phyloP scores from a whole-genome alignment of 1,140 invertebrate species.

The Bombus pyrosoma region DNA sequence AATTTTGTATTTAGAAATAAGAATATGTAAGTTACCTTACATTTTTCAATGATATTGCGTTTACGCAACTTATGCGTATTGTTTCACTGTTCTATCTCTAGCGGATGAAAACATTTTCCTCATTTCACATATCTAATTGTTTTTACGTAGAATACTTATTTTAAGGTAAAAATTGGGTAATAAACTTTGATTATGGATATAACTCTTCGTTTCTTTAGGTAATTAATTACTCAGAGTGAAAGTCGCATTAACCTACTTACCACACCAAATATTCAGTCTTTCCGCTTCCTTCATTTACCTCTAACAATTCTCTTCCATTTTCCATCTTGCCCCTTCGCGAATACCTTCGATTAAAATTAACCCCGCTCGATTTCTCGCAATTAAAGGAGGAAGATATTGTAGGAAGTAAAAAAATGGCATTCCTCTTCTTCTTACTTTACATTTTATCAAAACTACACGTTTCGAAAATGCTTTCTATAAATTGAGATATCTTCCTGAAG shows the following conservation, averaged over 20 bases:
- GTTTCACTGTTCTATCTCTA: too few relatives aligned
- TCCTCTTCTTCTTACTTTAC: too few relatives aligned
- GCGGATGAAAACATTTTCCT: too few relatives aligned
- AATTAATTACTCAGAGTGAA: background rate
- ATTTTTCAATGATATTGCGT: background rate
- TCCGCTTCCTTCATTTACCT: background rate
- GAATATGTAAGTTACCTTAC: too few relatives aligned
- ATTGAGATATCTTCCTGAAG: too few relatives aligned
- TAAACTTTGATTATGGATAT: background rate
- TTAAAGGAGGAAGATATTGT: background rate
- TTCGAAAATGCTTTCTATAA: too few relatives aligned
- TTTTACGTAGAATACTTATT: background rate
- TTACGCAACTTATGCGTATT: too few relatives aligned
- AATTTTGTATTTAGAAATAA: background rate
- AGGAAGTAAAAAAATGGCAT: background rate
- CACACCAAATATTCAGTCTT: constrained; percentile 9
- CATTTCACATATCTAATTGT: background rate
- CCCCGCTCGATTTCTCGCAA: constrained; percentile 8
- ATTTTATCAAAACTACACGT: too few relatives aligned
- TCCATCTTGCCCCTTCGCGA: too few relatives aligned
- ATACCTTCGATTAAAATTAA: constrained; percentile 21
- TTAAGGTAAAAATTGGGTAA: background rate
- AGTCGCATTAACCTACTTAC: background rate
- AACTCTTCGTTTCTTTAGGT: background rate
- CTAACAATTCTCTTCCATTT: background rate